A percentile compares a stretch with the other conserved stretches of the same genome.
Evolutionary conservation across 2,888 invertebrate genomes (phyloP).

Genomic region (Platycheirus rosarum): DNA sequence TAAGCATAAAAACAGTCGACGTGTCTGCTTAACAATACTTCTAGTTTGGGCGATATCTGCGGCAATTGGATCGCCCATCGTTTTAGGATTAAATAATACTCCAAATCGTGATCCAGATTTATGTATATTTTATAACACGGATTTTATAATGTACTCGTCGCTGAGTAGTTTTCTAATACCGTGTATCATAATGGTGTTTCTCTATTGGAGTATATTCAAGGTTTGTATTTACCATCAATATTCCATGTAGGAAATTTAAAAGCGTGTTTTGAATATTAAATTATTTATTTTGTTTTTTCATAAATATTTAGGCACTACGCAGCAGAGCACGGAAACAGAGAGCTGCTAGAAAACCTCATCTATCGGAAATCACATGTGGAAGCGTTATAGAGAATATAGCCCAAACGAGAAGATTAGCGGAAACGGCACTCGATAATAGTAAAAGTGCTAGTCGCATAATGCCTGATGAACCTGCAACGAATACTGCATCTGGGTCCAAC

Average conservation of each 20-base stretch:
- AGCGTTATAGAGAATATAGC: conserved; percentile 95
- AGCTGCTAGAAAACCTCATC: conserved; percentile 90
- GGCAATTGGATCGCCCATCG: conserved; percentile 97
- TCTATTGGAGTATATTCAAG: conserved; percentile 98
- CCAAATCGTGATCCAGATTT: conserved; percentile 91
- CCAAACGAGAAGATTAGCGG: conserved; percentile 90
- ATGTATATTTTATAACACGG: conserved; percentile 98
- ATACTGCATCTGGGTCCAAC: conserved; percentile 94
- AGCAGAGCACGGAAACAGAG: conserved; percentile 92
- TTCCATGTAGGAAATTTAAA: too few species aligned
- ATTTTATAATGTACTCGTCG: conserved; percentile 99
- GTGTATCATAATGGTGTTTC: conserved; percentile 98
- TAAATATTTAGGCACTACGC: conserved; percentile 88
- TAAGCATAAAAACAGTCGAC: conserved; percentile 97
- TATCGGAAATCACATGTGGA: conserved; percentile 88
- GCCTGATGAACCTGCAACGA: conserved; percentile 91
- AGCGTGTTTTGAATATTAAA: neutral
- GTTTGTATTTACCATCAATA: too few species aligned
- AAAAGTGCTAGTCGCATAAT: conserved; percentile 84
- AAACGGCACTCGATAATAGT: conserved; percentile 86
- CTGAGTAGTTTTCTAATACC: conserved; percentile 99
- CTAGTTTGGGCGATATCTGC: conserved; percentile 98
- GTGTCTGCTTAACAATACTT: conserved; percentile 97
- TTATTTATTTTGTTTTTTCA: neutral
- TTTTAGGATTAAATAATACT: conserved; percentile 97